Conservation (phyloP, 2,113 vertebrate genomes). For the Tragelaphus strepsiceros region DNA sequence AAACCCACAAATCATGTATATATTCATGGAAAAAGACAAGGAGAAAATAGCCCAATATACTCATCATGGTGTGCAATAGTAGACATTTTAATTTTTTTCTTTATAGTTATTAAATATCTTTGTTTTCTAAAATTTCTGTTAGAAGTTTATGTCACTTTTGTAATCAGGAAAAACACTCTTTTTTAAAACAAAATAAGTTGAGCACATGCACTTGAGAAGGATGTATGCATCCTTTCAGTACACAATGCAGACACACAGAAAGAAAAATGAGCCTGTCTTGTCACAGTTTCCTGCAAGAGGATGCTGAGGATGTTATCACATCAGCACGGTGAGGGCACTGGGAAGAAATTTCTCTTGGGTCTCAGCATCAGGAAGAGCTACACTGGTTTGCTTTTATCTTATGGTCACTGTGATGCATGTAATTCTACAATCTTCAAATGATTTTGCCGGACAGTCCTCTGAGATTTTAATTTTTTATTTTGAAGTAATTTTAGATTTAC, state of each 20-base stretch:
- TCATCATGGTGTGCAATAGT: neutral
- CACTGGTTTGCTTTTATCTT: constrained; percentile 3
- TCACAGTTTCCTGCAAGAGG: neutral
- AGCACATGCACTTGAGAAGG: neutral
- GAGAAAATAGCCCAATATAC: neutral
- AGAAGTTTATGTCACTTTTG: constrained; percentile 4
- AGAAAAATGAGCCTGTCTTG: neutral
- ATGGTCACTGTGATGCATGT: neutral
- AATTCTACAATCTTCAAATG: neutral
- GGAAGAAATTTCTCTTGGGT: neutral
- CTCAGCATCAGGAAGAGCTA: neutral
- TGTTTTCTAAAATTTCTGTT: neutral
- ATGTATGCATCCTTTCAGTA: neutral
- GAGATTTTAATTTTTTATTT: neutral
- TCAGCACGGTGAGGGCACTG: neutral
- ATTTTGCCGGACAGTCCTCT: neutral
- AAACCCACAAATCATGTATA: neutral
- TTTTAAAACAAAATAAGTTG: neutral
- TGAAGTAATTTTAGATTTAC: constrained; percentile 16
- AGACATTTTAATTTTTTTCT: constrained; percentile 3
- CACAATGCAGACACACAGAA: neutral
- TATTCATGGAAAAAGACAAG: neutral
- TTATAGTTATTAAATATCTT: neutral
- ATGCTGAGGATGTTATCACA: neutral
- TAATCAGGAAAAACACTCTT: neutral